Percentiles rank a stretch among this genome's conserved stretches.
phyloP scores from a whole-genome alignment of 2,888 invertebrate species.

The Chrysolina oricalcia region DNA sequence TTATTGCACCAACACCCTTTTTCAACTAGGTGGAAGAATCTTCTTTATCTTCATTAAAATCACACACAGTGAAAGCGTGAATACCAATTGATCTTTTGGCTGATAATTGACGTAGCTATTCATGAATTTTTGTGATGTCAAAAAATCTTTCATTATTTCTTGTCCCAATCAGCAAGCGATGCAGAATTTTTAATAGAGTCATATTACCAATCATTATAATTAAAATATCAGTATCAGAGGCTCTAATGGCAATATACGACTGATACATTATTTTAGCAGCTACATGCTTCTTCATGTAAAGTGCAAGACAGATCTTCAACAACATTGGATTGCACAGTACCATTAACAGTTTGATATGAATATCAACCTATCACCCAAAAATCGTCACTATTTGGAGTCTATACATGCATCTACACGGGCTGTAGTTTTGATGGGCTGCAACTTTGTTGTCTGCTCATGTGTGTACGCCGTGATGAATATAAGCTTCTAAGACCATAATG shows the following conservation, averaged over 20 bases:
- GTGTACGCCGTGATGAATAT: no score
- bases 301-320: slow-evolving; percentile 33
- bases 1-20: slow-evolving; percentile 46
- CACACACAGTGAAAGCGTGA: slow-evolving; percentile 47
- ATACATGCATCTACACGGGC: no score
- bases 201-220: slow-evolving; percentile 57
- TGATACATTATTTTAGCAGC: slow-evolving; percentile 50
- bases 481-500: no score
- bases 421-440: no score
- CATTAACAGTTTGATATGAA: slow-evolving; percentile 45
- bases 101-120: slow-evolving; percentile 40
- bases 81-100: slow-evolving; percentile 44
- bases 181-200: slow-evolving; percentile 49
- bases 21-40: slow-evolving; percentile 24
- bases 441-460: no score
- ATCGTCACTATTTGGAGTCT: no score
- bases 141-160: slow-evolving; percentile 51
- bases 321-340: slow-evolving; percentile 45
- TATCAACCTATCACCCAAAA: no score
- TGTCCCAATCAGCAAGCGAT: slow-evolving; percentile 51
- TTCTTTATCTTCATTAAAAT: slow-evolving; percentile 38
- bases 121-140: slow-evolving; percentile 44
- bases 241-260: slow-evolving; percentile 55
- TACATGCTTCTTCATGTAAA: slow-evolving; percentile 53
- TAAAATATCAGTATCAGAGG: no score